phyloP scores from a whole-genome alignment of 2,888 invertebrate species.

The Acrobasis repandana region DNA sequence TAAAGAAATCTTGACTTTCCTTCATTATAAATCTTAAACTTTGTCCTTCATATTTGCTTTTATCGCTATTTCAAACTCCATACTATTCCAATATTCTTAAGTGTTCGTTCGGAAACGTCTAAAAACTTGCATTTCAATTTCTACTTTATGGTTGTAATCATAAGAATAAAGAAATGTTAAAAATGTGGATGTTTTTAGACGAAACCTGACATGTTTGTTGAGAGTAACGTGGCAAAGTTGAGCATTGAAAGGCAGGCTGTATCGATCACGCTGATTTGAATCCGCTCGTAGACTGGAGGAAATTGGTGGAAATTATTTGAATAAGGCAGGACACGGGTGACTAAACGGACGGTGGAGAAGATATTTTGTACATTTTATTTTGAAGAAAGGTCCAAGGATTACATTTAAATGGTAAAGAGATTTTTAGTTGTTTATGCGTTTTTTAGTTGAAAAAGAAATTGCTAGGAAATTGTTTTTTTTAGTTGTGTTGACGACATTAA shows the following conservation, averaged over 20 bases:
- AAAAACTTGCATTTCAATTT: background rate
- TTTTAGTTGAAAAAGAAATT: no score
- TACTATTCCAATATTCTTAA: slow-evolving; percentile 3
- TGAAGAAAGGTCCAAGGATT: background rate
- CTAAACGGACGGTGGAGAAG: background rate
- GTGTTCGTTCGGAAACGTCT: background rate
- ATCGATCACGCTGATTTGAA: slow-evolving; percentile 6
- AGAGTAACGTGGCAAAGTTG: background rate
- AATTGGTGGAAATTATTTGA: slow-evolving; percentile 14
- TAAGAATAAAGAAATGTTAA: background rate
- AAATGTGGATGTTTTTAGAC: background rate
- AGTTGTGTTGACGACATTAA: no score
- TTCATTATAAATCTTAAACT: slow-evolving; percentile 4
- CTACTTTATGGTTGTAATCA: background rate
- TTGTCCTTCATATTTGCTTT: background rate
- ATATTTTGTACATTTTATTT: slow-evolving; percentile 3
- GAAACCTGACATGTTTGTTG: background rate
- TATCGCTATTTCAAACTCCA: background rate
- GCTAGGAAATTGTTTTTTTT: no score
- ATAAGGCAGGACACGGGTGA: background rate
- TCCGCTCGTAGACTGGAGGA: background rate
- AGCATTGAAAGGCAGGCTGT: background rate
- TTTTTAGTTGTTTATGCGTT: no score
- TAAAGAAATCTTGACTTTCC: background rate
- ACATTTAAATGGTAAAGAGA: no score